A percentile compares a stretch with the other conserved stretches of the same genome.
Conservation (phyloP, 2,888 invertebrate genomes). For the Xanthia icteritia region DNA sequence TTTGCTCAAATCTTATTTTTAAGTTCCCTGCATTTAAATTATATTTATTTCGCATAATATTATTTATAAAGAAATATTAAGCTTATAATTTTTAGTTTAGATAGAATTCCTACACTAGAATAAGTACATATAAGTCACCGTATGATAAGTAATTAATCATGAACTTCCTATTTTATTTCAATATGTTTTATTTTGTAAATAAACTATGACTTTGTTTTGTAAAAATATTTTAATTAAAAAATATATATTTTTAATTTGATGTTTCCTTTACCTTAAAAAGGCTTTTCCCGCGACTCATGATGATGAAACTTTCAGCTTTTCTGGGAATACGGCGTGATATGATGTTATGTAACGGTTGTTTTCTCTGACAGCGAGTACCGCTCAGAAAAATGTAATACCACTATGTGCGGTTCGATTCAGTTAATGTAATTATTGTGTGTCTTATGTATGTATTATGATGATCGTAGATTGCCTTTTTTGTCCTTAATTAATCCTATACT, state of each 20-base stretch:
- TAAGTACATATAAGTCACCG: not conserved
- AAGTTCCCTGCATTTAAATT: constrained; percentile 24
- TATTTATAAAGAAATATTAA: not conserved
- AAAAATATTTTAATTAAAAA: constrained; percentile 11
- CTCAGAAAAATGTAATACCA: too few relatives aligned
- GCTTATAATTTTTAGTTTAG: not conserved
- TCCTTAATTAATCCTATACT: too few relatives aligned
- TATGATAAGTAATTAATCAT: not conserved
- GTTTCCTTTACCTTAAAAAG: not conserved
- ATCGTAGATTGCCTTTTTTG: too few relatives aligned
- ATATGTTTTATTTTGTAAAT: constrained; percentile 46
- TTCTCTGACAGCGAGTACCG: too few relatives aligned
- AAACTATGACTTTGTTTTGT: not conserved
- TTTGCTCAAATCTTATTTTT: not conserved
- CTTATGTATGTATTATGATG: too few relatives aligned
- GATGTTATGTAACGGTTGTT: not conserved
- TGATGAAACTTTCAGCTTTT: not conserved
- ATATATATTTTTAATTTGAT: not conserved
- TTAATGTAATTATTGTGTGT: too few relatives aligned
- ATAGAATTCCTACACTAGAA: not conserved
- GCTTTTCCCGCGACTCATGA: too few relatives aligned
- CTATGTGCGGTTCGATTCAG: not conserved
- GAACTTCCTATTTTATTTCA: not conserved
- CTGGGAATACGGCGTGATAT: too few relatives aligned
- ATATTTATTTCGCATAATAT: constrained; percentile 35